Conservation (phyloP, 2,888 invertebrate genomes). For the Parnassius glacialis region DNA sequence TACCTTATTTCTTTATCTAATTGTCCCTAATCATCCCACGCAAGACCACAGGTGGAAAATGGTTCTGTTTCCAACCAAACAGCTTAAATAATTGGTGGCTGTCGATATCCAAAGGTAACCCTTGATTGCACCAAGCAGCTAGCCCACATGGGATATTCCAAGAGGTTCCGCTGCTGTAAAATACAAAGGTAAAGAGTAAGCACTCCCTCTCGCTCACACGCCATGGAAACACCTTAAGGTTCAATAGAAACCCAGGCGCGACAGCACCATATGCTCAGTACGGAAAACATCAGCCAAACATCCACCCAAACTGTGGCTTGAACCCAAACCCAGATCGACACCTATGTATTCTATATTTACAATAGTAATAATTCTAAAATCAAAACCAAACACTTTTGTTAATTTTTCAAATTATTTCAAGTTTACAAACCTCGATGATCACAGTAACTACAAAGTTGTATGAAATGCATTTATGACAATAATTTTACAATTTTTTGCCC, state of each 20-base stretch:
- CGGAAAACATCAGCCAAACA: slow-evolving; percentile 18
- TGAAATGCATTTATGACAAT: too few relatives aligned
- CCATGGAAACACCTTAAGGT: slow-evolving; percentile 29
- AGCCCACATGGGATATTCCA: slow-evolving; percentile 36
- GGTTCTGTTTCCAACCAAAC: slow-evolving; percentile 13
- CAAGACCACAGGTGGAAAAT: slow-evolving; percentile 19
- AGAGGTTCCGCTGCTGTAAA: slow-evolving; percentile 35
- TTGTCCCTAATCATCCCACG: slow-evolving; percentile 32
- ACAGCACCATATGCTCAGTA: slow-evolving; percentile 21
- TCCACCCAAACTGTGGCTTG: slow-evolving; percentile 12
- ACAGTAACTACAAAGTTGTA: not conserved
- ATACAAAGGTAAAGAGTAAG: slow-evolving; percentile 13
- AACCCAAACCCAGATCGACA: slow-evolving; percentile 3
- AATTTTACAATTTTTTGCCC: too few relatives aligned
- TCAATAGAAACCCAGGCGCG: slow-evolving; percentile 5
- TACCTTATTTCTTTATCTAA: slow-evolving; percentile 6
- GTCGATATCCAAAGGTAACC: slow-evolving; percentile 30
- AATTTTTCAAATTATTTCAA: not conserved
- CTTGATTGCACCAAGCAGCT: slow-evolving; percentile 32
- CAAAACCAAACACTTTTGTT: slow-evolving; percentile 1
- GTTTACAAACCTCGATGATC: not conserved
- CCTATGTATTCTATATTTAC: slow-evolving; percentile 15
- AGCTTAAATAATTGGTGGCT: slow-evolving; percentile 25
- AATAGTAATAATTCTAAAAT: slow-evolving; percentile 1
- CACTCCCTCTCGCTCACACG: slow-evolving; percentile 15